phyloP scores from a whole-genome alignment of 2,888 invertebrate genomes.

The Acholoe squamosa region DNA sequence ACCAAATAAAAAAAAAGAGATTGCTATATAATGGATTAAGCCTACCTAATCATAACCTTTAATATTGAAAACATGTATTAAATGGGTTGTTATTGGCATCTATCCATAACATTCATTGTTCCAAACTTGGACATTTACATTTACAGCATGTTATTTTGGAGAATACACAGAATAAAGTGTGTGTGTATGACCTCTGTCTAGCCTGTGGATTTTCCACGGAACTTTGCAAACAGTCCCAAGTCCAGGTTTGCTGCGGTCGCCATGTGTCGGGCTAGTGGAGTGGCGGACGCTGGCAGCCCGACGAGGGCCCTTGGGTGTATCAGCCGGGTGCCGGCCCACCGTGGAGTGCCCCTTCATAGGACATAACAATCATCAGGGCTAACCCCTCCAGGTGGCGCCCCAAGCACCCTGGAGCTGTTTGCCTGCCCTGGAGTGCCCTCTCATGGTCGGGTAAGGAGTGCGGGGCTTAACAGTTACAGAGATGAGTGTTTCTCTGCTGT shows the following conservation, averaged over 20 bases:
- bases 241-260: background rate
- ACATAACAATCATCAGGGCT: constrained; percentile 48
- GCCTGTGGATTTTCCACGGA: too few relatives aligned
- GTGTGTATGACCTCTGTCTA: too few relatives aligned
- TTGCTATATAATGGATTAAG: too few relatives aligned
- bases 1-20: too few relatives aligned
- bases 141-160: too few relatives aligned
- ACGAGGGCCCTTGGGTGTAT: background rate
- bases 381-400: constrained; percentile 38
- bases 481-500: background rate
- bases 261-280: constrained; percentile 20
- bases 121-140: too few relatives aligned
- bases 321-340: constrained; percentile 20
- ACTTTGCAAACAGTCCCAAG: background rate
- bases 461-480: constrained; percentile 30
- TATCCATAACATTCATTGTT: too few relatives aligned
- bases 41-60: too few relatives aligned
- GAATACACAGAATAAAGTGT: too few relatives aligned
- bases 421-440: constrained; percentile 46
- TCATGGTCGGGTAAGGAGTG: constrained; percentile 1
- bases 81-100: too few relatives aligned
- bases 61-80: too few relatives aligned
- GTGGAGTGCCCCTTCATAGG: constrained; percentile 54
- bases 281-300: background rate
- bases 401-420: constrained; percentile 38